Base-by-base conservation (phyloP, 30 jellyfish, hydroid and myxozoan genomes). In the Morbakka virulenta region DNA sequence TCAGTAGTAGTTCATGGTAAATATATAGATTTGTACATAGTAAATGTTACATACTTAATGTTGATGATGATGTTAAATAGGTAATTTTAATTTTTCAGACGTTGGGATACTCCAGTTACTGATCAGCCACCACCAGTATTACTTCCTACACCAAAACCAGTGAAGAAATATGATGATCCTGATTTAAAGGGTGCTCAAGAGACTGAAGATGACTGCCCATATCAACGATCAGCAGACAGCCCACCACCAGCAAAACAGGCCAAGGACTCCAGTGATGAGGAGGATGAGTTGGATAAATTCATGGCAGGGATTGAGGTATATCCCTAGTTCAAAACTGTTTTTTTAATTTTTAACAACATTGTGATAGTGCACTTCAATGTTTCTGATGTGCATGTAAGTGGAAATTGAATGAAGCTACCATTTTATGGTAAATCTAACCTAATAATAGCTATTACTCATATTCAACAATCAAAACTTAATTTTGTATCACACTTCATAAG, bases 301-400 rank as follows among this genome's bases (percentile, higher is more conserved):
- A 91, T 91, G 98, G 98, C 98, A 28, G 98, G 98, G 4, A 77
- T 91, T 34, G 98, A 91, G 85, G 98, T 91, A 71, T 28, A 1
- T 23, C 77, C 77, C 11, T 28, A 6, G 4, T 22, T n/a, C n/a
- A n/a, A n/a, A n/a, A n/a, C n/a, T n/a, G n/a, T n/a, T n/a, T n/a
- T n/a, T n/a, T n/a, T n/a, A n/a, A n/a, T n/a, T n/a, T n/a, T n/a
- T n/a, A n/a, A n/a, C n/a, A n/a, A n/a, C n/a, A n/a, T n/a, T n/a
- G n/a, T n/a, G n/a, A n/a, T n/a, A n/a, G n/a, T n/a, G n/a, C n/a
- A n/a, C n/a, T n/a, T n/a, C n/a, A n/a, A n/a, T n/a, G n/a, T n/a
- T n/a, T n/a, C n/a, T n/a, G n/a, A n/a, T n/a, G n/a, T n/a, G n/a
- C n/a, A n/a, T n/a, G n/a, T n/a, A n/a, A n/a, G n/a, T n/a, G n/a